A percentile compares a stretch with the other conserved stretches of the same genome.
Conservation (phyloP, 2,797 vertebrate species). For the Nothura maculosa region DNA sequence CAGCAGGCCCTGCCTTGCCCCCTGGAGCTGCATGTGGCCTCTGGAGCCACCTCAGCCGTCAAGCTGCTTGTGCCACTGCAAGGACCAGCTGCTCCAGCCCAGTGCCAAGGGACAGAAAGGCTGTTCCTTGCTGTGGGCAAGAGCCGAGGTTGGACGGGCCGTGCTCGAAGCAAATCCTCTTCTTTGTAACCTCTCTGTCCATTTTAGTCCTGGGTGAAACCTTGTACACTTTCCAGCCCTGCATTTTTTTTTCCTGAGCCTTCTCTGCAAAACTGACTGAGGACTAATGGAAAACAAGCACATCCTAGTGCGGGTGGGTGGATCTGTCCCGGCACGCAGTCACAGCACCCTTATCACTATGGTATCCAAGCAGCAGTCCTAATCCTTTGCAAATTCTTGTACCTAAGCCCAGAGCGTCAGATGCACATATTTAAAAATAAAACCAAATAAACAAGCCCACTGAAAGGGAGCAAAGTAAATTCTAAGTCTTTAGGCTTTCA, state of each 20-base stretch:
- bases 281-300: background rate
- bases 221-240: background rate
- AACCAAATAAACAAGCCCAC: background rate
- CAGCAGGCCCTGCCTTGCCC: background rate
- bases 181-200: background rate
- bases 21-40: background rate
- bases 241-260: background rate
- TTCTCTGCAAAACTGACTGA: background rate
- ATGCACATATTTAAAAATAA: background rate
- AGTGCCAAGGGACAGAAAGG: background rate
- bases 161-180: background rate
- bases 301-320: background rate
- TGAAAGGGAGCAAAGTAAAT: background rate
- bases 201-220: accelerated
- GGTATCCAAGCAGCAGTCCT: background rate
- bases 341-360: background rate
- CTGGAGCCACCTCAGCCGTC: background rate
- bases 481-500: background rate
- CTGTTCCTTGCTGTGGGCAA: background rate
- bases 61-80: background rate
- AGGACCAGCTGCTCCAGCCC: background rate
- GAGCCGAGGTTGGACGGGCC: background rate
- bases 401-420: background rate
- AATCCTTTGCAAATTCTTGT: background rate
- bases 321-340: background rate